Conservation (phyloP, 1,140 invertebrate species). For the Phenacoccus solenopsis region DNA sequence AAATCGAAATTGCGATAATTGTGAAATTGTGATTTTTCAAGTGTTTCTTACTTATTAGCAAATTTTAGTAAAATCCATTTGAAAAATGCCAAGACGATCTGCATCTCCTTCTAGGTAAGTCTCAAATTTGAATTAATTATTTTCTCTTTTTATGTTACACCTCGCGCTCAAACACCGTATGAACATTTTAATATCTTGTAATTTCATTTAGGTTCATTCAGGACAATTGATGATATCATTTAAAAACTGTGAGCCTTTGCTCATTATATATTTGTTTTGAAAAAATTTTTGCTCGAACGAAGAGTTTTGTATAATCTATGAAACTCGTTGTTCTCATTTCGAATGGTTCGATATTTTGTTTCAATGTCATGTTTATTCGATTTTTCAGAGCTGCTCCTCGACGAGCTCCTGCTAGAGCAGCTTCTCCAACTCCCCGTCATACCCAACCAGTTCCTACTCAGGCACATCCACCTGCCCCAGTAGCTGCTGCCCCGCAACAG, state of each 20-base stretch:
- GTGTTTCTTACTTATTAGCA: neutral
- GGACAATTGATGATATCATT: neutral
- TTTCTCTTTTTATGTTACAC: too few relatives aligned
- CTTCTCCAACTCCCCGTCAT: conserved; percentile 3
- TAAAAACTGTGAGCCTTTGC: neutral
- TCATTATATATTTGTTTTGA: neutral
- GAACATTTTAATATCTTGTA: neutral
- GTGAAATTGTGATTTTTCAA: neutral
- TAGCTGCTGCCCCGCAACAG: conserved; percentile 39
- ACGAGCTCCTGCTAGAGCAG: conserved; percentile 18
- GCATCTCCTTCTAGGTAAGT: conserved; percentile 23
- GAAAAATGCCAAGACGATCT: conserved; percentile 26
- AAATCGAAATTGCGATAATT: neutral
- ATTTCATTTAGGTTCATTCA: neutral
- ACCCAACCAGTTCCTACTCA: conserved; percentile 33
- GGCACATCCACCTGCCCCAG: conserved; percentile 36
- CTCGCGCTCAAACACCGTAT: too few relatives aligned
- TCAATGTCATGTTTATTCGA: neutral
- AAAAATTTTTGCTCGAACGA: neutral
- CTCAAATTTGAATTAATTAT: neutral
- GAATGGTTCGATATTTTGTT: neutral
- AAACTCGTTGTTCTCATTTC: neutral
- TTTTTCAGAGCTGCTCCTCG: conserved; percentile 13
- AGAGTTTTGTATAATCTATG: too few relatives aligned
- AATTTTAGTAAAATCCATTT: neutral